phyloP scores from a whole-genome alignment of 2,797 vertebrate species.

The Anguilla anguilla region DNA sequence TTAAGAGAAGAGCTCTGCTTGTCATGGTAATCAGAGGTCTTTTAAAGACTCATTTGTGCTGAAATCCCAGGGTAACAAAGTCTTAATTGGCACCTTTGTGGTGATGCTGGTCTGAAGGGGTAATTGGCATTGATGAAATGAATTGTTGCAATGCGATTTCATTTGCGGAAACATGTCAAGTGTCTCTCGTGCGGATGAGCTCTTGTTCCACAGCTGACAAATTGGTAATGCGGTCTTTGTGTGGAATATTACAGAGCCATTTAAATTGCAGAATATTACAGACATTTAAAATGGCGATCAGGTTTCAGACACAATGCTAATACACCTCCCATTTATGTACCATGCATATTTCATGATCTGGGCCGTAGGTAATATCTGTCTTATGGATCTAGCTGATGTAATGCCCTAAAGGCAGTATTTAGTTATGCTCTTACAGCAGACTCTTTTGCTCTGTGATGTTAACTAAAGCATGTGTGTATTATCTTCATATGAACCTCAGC shows the following conservation, averaged over 20 bases:
- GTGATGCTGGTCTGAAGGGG: constrained; percentile 61
- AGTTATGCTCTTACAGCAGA: constrained; percentile 4
- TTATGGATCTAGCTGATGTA: not conserved
- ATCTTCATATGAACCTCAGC: not conserved
- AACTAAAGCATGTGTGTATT: not conserved
- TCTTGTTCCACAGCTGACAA: not conserved
- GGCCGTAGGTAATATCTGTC: not conserved
- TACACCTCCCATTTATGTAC: not conserved
- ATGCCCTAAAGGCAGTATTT: not conserved
- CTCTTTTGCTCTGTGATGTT: not conserved
- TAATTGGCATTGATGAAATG: constrained; percentile 64
- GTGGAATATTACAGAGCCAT: not conserved
- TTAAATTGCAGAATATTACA: not conserved
- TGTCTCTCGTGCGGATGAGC: not conserved
- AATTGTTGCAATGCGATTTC: constrained; percentile 62
- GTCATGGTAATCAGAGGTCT: not conserved
- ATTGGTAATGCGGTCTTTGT: not conserved
- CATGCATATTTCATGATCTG: constrained; percentile 14
- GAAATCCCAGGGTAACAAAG: not conserved
- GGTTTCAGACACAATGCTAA: not conserved
- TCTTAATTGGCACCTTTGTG: constrained; percentile 67
- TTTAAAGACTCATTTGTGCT: not conserved
- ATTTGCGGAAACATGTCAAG: constrained; percentile 46
- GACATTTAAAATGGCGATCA: not conserved
- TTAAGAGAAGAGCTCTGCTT: not conserved